Base-by-base conservation (phyloP, 2,113 vertebrate genomes). In the Acanthochromis polyacanthus region DNA sequence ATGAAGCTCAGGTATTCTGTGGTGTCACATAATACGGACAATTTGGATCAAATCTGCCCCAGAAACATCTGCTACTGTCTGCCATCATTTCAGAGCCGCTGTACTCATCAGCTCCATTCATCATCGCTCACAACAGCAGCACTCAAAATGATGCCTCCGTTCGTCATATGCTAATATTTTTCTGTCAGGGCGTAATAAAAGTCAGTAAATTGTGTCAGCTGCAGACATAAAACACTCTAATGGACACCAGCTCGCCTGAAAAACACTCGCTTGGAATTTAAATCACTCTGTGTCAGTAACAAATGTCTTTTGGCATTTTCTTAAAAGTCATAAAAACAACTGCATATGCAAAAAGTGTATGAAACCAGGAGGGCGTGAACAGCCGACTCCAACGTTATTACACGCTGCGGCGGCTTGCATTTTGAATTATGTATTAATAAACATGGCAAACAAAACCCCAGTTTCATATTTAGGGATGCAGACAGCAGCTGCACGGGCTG, bases 161-260 rank as follows among this genome's bases (percentile, higher is more conserved):
- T 32, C 36, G 53, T 81, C 70, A 36, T 14, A 64, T 48, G 36
- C 53, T 70, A 73, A 69, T 53, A 72, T 52, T 72, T 83, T 76
- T 83, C 75, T 75, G 75, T 66, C 48, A 75, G 45, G 77, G 55
- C 51, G 82, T 60, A 58, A 76, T 92, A 85, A 91, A 92, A 88
- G 56, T 75, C 76, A 15, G 56, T 82, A 90, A 89, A 89, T 87
- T 68, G 78, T 64, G 55, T 82, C 79, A 52, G 88, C 83, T 61
- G 63, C 22, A 28, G 64, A 80, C 82, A 87, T 91, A 87, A 92
- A 93, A 89, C 78, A 81, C 79, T 55, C 36, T 87, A 84, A 90
- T 90, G 85, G 85, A 84, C 63, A 67, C 32, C 5, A n/a, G 75
- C 76, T 63, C 65, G 78, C 79, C 70, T 52, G 69, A 72, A 80